These are phyloP conservation scores for Lepidothrix coronata DNA, from an alignment of 2,113 vertebrate species.

Conservation along the genomic window DNA sequence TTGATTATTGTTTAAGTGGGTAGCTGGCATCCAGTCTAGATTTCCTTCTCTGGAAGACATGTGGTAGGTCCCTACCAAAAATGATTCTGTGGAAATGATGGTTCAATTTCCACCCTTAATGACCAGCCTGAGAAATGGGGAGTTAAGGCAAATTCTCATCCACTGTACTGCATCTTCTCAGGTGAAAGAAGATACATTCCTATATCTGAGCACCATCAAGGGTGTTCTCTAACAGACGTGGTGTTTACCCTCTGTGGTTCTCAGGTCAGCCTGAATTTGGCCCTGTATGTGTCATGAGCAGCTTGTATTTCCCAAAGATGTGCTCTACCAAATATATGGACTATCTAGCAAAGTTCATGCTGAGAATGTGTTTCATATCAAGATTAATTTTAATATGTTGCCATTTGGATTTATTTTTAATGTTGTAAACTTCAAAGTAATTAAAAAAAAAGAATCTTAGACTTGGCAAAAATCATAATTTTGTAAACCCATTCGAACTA, in stretches of 20 bases:
- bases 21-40: constrained; percentile 75
- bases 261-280: not conserved
- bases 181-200: not conserved
- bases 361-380: not conserved
- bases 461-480: not conserved
- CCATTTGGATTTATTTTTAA: not conserved
- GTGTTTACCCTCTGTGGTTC: not conserved
- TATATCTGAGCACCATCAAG: not conserved
- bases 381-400: not conserved
- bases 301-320: not conserved
- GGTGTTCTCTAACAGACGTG: not conserved
- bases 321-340: not conserved
- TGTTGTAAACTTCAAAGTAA: not conserved
- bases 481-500: not conserved
- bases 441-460: not conserved
- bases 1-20: constrained; percentile 80
- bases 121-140: not conserved
- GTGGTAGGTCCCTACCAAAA: not conserved
- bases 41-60: constrained; percentile 30
- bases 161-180: not conserved
- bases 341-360: not conserved
- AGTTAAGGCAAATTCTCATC: not conserved
- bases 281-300: not conserved
- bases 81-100: not conserved
- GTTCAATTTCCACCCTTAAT: not conserved